Evolutionary conservation across 2,113 vertebrate genomes (phyloP), one percentile per base, ranked within the genome.

Genomic region (Sylvia atricapilla): DNA sequence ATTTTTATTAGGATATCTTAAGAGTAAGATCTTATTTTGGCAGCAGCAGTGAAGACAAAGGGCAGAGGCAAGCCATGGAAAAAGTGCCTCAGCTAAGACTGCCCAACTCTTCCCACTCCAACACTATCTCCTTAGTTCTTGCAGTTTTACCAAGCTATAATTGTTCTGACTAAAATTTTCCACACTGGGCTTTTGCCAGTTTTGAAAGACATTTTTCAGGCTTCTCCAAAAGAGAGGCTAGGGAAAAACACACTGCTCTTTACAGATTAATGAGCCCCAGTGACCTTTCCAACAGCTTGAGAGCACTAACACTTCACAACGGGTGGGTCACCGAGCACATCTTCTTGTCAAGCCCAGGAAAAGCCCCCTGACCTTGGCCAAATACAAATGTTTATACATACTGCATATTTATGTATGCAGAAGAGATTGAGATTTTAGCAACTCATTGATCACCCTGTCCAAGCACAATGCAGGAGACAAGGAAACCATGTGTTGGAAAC

Each of bases 91-190:
- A 84, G 87, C 53, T 87, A 76, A 83, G 55, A 53, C 58, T 91
- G 78, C 63, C 77, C 67, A 73, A 39, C 2, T 13, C 66, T 85
- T 96, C 81, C 75, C 67, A 46, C 41, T 43, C 20, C 37, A 80
- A 77, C 37, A 67, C 43, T 52, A 77, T 63, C 80, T 87, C 91
- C 55, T 82, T 49, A 87, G 68, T 37, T 88, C 79, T 81, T 84
- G 35, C 4, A 92, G 74, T n/a, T 91, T 89, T 18, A 87, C 43
- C 75, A 88, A 88, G 63, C 59, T 87, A 0, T 62, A 90, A 91
- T 69, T 77, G 22, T 43, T 92, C 81, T 77, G 72, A 74, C 55
- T 80, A 87, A 66, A 86, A 79, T 91, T 95, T 95, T 95, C 95
- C 94, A 95, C 1, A 0, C 52, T 91, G 91, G 75, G 76, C 11